Evolutionary conservation across 2,888 invertebrate genomes (phyloP), one percentile per base, ranked within the genome.

Genomic region (Hirtodrosophila confusa): DNA sequence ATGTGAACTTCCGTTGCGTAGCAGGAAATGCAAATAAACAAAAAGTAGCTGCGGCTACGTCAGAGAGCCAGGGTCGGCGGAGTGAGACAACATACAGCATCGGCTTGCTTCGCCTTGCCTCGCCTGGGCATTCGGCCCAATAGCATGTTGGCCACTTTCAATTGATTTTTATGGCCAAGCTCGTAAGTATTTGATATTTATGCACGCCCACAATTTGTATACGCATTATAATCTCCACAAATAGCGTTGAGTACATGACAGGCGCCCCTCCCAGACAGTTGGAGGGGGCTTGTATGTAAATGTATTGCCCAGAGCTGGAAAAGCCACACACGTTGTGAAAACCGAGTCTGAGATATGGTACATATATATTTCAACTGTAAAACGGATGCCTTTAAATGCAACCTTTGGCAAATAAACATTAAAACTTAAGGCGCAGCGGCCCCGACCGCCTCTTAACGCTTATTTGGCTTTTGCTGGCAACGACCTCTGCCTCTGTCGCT

Each of bases 1-100:
- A 75, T 68, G 68, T 64, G 56, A 73, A 66, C 62, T 76, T 77
- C 78, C 74, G 78, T 44, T 70, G 65, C 37, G 48, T 48, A 50
- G 65, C 83, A 79, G 84, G 84, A 84, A 87, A 86, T 87, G 86
- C 88, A 84, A 82, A 84, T 84, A 84, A 84, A 84, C 88, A 87
- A 79, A 77, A 70, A 64, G 40, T 53, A 55, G 56, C 53, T 58
- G 56, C n/a, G 39, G 47, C 63, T 64, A 44, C 68, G 66, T 69
- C 69, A 51, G 51, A 48, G 45, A 23, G 40, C 1, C 4, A 24
- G 40, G 17, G 40, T 8, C 9, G 7, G 8, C 3, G 31, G 3
- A 31, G 8, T 17, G 17, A 17, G 2, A 17, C 17, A 17, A 17
- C 2, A 17, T 17, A 17, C 17, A 17, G 17, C 17, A 17, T 17